A percentile compares a stretch with the other conserved stretches of the same genome.
Evolutionary conservation across 1,140 invertebrate species (phyloP).

Genomic region (Pseudomyrmex dendroicus): DNA sequence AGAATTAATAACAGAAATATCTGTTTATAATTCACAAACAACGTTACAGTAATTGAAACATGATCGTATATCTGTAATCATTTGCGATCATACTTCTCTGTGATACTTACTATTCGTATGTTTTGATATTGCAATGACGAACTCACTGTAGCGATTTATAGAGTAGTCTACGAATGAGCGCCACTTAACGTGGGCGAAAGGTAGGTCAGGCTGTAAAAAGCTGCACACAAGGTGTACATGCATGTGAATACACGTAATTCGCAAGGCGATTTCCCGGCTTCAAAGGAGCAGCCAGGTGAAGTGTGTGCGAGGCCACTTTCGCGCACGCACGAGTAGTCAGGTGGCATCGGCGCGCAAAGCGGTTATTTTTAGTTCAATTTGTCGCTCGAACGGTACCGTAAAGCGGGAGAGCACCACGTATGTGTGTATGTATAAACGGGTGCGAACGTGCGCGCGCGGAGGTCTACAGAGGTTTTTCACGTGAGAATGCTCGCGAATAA

Average conservation of each 20-base stretch:
- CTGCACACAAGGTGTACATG: conserved; percentile 37
- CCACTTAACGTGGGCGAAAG: conserved; percentile 55
- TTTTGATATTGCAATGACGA: not conserved
- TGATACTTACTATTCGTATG: too few relatives aligned
- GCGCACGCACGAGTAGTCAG: conserved; percentile 77
- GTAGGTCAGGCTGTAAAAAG: conserved; percentile 70
- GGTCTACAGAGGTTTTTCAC: conserved; percentile 64
- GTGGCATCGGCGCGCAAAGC: conserved; percentile 76
- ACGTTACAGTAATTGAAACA: too few relatives aligned
- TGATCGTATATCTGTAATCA: too few relatives aligned
- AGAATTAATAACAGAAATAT: too few relatives aligned
- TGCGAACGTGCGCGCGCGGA: not conserved
- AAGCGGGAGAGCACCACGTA: conserved; percentile 71
- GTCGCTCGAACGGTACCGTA: conserved; percentile 81
- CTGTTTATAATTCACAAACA: too few relatives aligned
- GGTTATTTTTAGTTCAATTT: conserved; percentile 85
- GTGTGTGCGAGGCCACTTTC: conserved; percentile 74
- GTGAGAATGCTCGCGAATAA: conserved; percentile 63
- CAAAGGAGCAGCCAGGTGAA: conserved; percentile 72
- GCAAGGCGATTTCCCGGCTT: conserved; percentile 72
- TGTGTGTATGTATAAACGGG: conserved; percentile 20
- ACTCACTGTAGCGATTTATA: not conserved
- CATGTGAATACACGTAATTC: conserved; percentile 59
- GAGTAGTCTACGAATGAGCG: conserved; percentile 23
- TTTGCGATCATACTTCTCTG: too few relatives aligned